Conservation (phyloP, 2,888 invertebrate genomes). For the Heterodera filipjevi region DNA sequence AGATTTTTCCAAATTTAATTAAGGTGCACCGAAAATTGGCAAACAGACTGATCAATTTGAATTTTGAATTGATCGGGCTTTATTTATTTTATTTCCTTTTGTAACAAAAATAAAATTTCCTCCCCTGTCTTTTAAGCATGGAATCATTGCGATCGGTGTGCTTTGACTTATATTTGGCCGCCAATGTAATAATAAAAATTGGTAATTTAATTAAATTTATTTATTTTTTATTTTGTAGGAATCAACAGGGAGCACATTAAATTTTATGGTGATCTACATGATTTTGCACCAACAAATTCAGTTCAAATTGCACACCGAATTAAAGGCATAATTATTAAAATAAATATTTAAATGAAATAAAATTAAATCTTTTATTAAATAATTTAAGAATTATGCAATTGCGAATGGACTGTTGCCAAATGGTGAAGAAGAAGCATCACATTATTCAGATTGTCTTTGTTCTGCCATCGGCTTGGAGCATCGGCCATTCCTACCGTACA, state of each 20-base stretch:
- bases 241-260: constrained; percentile 1
- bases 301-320: constrained; percentile 11
- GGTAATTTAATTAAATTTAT: not conserved
- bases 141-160: constrained; percentile 15
- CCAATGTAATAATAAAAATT: constrained; percentile 8
- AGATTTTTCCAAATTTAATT: no score
- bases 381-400: constrained; percentile 10
- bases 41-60: no score
- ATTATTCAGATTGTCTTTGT: constrained; percentile 9
- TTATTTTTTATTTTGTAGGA: constrained; percentile 4
- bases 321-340: not conserved
- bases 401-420: not conserved
- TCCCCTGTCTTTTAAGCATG: not conserved
- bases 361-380: not conserved
- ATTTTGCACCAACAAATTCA: constrained; percentile 17
- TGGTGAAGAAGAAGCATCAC: not conserved
- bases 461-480: constrained; percentile 18
- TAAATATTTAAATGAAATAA: not conserved
- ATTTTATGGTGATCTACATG: constrained; percentile 15
- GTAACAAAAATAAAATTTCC: not conserved
- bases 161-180: constrained; percentile 16
- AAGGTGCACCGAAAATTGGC: no score
- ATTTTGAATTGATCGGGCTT: not conserved
- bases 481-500: constrained; percentile 31
- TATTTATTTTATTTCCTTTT: not conserved